Conservation (phyloP, 35 echinoderm and acorn worm species). For the Holothuria glaberrima region DNA sequence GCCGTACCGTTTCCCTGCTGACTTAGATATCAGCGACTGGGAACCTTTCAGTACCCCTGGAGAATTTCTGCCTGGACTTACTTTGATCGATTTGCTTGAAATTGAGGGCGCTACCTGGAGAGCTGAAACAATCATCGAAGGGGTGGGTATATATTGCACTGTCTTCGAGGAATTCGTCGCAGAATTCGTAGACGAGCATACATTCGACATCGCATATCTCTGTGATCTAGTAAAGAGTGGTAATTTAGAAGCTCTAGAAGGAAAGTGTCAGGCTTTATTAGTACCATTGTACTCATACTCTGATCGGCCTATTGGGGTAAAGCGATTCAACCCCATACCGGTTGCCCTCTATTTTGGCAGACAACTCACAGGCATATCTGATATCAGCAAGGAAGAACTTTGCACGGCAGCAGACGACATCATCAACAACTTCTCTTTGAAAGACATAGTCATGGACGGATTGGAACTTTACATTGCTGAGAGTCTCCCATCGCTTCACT, state of each 20-base stretch:
- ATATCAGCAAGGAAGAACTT: constrained; percentile 34
- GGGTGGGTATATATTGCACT: constrained; percentile 12
- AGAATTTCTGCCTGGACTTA: constrained; percentile 14
- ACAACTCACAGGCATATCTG: neutral
- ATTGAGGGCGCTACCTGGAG: constrained; percentile 19
- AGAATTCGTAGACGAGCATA: neutral
- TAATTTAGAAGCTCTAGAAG: neutral
- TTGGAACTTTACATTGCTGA: constrained; percentile 13
- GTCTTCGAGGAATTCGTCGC: constrained; percentile 10
- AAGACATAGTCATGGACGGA: neutral
- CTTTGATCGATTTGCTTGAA: constrained; percentile 5
- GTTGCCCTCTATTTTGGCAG: neutral
- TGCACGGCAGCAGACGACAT: neutral
- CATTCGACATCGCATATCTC: constrained; percentile 10
- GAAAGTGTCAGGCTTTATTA: neutral
- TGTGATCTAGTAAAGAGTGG: neutral
- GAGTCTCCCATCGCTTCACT: neutral
- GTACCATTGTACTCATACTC: neutral
- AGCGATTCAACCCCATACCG: neutral
- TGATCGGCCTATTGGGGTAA: constrained; percentile 15
- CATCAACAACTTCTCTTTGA: neutral
- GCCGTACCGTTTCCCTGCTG: constrained; percentile 6
- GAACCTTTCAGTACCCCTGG: constrained; percentile 17
- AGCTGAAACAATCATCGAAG: constrained; percentile 18
- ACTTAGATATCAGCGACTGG: neutral